phyloP scores from a whole-genome alignment of 1,140 invertebrate genomes.

The Polypedilum vanderplanki region DNA sequence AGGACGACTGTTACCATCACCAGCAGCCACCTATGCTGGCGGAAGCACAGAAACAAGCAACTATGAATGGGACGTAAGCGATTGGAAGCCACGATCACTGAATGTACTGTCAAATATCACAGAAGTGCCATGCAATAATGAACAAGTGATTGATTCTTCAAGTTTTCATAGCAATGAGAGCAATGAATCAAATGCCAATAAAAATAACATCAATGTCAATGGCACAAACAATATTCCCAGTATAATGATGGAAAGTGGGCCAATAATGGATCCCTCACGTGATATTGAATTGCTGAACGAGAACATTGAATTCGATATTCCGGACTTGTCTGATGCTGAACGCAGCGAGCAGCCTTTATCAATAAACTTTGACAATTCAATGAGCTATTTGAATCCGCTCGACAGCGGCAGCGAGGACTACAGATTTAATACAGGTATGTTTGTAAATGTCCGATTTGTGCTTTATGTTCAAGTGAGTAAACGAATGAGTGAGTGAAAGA shows the following conservation, averaged over 20 bases:
- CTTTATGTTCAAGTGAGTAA: no score
- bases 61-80: conserved; percentile 95
- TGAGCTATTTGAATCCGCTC: conserved; percentile 53
- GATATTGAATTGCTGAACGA: conserved; percentile 62
- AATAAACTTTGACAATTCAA: conserved; percentile 47
- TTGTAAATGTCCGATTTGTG: no score
- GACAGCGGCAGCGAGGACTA: conserved; percentile 59
- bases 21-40: conserved; percentile 31
- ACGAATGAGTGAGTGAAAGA: no score
- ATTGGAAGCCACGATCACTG: conserved; percentile 80
- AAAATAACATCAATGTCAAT: conserved; percentile 33
- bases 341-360: conserved; percentile 52
- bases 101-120: conserved; percentile 84
- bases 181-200: conserved; percentile 61
- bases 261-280: conserved; percentile 51
- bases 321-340: conserved; percentile 59
- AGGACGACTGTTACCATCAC: conserved; percentile 30
- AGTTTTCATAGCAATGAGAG: conserved; percentile 83
- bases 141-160: conserved; percentile 80
- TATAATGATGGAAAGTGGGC: conserved; percentile 31
- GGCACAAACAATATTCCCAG: not conserved
- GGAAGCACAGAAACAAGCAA: conserved; percentile 50
- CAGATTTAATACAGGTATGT: conserved; percentile 49
- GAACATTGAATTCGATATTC: conserved; percentile 64
- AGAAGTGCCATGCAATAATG: conserved; percentile 71